Evolutionary conservation across 1,140 invertebrate species (phyloP), one percentile per base, ranked within the genome.

Genomic region (Drosophila watanabei): DNA sequence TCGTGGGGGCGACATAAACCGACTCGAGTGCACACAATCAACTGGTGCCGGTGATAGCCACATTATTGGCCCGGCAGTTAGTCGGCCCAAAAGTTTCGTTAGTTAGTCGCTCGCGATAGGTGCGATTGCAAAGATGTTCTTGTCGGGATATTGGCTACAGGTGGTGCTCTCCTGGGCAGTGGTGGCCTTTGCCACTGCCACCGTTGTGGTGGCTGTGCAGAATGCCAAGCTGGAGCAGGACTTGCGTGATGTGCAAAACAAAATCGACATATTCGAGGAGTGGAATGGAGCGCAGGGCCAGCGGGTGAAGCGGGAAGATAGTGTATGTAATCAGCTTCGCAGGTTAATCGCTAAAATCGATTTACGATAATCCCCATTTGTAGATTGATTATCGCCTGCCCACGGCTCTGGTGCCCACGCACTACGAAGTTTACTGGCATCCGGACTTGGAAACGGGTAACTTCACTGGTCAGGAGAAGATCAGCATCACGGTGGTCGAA

Each of bases 401-500:
- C 0, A 92, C 92, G 8, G 94, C 95, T 51, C 94, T 97, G 1
- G 92, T 94, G 30, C 98, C 98, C 0, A 75, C 94, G 0, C 95
- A 96, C 81, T 98, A 99, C 90, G 95, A 97, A 52, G 89, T 99
- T 2, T 95, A 94, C n/a, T 93, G 98, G 43, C 94, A 96, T 82
- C 97, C 98, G 0, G 94, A 98, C 85, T 87, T 98, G 33, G 93
- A 94, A 16, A 94, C 94, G 10, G 96, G 96, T 1, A 95, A 93
- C 8, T 98, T 97, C 85, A 92, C 93, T 61, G 97, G 97, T 0
- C 94, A 93, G 43, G 96, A 97, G 0, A 94, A 93, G 32, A 98
- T 98, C 8, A 93, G 94, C 8, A 92, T 98, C 16, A 92, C 94
- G 18, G 93, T 96, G 6, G 79, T 92, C 1, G 76, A 94, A 28